Conservation (phyloP, 2,113 vertebrate genomes). For the Dasyprocta punctata region DNA sequence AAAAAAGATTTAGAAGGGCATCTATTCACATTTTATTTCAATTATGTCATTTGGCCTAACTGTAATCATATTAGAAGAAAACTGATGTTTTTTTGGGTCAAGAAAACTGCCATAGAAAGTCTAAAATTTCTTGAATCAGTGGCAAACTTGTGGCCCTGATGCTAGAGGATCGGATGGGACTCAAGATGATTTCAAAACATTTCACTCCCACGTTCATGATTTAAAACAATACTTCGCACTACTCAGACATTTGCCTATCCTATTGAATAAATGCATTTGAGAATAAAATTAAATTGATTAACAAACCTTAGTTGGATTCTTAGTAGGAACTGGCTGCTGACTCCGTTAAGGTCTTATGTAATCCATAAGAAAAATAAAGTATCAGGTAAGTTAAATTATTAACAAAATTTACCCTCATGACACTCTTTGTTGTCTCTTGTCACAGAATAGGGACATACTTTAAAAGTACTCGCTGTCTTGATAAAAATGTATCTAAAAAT, state of each 20-base stretch:
- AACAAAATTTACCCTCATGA: neutral
- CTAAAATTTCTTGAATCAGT: slow-evolving; percentile 47
- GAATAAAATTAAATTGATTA: slow-evolving; percentile 41
- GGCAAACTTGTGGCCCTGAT: neutral
- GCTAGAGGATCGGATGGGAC: neutral
- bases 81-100: slow-evolving; percentile 10
- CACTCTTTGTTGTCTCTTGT: neutral
- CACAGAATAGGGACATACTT: neutral
- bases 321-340: neutral
- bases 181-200: slow-evolving; percentile 9
- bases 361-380: slow-evolving; percentile 13
- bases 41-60: neutral
- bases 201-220: neutral
- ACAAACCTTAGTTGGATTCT: neutral
- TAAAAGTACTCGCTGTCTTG: neutral
- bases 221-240: slow-evolving; percentile 39
- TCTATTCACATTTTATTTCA: slow-evolving; percentile 38
- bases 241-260: slow-evolving; percentile 46
- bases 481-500: too few species aligned
- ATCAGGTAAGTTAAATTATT: slow-evolving; percentile 31
- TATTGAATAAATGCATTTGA: neutral
- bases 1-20: neutral
- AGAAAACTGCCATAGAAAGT: slow-evolving; percentile 18
- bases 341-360: neutral
- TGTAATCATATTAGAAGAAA: slow-evolving; percentile 31